Evolutionary conservation across 2,888 invertebrate genomes (phyloP), one percentile per base, ranked within the genome.

Genomic region (Andrena trimmerana): DNA sequence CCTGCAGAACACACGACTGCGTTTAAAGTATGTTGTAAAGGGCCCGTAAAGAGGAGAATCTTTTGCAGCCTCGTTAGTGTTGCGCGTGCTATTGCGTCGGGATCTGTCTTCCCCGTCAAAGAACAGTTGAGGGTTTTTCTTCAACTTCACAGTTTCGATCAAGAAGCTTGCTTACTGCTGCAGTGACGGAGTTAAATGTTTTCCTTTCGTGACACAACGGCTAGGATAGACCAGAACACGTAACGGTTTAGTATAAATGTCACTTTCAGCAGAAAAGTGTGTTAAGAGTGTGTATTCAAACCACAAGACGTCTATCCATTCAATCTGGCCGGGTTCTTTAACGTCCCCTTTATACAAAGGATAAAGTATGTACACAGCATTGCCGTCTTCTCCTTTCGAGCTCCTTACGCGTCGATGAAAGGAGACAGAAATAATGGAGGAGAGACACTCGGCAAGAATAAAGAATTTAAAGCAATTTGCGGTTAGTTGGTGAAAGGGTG

Each of bases 401-500:
- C 36, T 50, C 33, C 27, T 31, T 59, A 33, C 24, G 54, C 68
- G 10, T 65, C 59, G 59, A 78, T 66, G 65, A 70, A 78, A 70
- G 31, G 31, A 52, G 69, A 70, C 16, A 60, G 57, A 66, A 66
- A 70, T 70, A 80, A 78, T 60, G 69, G 52, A 42, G 57, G 69
- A 66, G 69, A 70, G 69, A 70, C 60, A 48, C 6, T 70, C 60
- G n/a, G 33, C 24, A 54, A 48, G 69, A 36, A 78, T 80, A 78
- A 80, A 80, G 78, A 78, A 80, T 80, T 80, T 78, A 59, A 70
- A 80, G 65, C 70, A 70, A 70, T 70, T 59, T 78, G 70, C 50
- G 79, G 69, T 8, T 42, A 24, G 29, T 31, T 42, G 24, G 69
- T 66, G 59, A 66, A 80, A 78, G 29, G 24, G 31, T 65, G 69